A percentile compares a stretch with the other conserved stretches of the same genome.
phyloP scores from a whole-genome alignment of 1,140 invertebrate genomes.

The Eurosta solidaginis region DNA sequence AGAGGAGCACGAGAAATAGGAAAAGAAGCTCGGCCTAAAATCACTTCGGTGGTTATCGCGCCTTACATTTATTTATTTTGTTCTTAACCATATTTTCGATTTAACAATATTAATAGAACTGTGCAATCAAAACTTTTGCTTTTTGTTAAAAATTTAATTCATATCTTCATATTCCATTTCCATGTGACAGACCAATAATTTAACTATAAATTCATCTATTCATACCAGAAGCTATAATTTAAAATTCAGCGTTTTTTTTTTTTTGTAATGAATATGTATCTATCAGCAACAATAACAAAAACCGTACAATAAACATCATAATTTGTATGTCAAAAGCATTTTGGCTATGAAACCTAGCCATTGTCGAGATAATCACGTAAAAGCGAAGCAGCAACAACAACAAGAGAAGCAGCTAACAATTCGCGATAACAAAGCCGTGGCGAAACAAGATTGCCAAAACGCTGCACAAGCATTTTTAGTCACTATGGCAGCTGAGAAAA shows the following conservation, averaged over 20 bases:
- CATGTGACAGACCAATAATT: not conserved
- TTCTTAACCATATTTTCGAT: too few relatives aligned
- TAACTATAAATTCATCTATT: not conserved
- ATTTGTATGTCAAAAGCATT: conserved; percentile 15
- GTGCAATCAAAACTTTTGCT: too few relatives aligned
- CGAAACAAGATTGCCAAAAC: not conserved
- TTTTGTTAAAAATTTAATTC: not conserved
- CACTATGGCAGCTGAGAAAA: not conserved
- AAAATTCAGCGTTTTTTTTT: conserved; percentile 5
- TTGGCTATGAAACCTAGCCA: conserved; percentile 15
- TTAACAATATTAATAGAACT: too few relatives aligned
- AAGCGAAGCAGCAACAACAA: not conserved
- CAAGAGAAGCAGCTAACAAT: not conserved
- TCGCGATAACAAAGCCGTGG: not conserved
- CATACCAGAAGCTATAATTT: conserved; percentile 14
- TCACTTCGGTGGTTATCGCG: too few relatives aligned
- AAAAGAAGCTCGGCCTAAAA: too few relatives aligned
- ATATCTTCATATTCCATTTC: conserved; percentile 13
- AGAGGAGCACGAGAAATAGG: too few relatives aligned
- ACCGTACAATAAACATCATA: not conserved
- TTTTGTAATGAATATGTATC: not conserved
- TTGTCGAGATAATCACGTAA: conserved; percentile 25
- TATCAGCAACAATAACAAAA: not conserved
- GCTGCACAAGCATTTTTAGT: not conserved
- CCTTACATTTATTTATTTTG: too few relatives aligned